Base-by-base conservation (phyloP, 2,113 vertebrate genomes). In the Mormyrus lacerda region DNA sequence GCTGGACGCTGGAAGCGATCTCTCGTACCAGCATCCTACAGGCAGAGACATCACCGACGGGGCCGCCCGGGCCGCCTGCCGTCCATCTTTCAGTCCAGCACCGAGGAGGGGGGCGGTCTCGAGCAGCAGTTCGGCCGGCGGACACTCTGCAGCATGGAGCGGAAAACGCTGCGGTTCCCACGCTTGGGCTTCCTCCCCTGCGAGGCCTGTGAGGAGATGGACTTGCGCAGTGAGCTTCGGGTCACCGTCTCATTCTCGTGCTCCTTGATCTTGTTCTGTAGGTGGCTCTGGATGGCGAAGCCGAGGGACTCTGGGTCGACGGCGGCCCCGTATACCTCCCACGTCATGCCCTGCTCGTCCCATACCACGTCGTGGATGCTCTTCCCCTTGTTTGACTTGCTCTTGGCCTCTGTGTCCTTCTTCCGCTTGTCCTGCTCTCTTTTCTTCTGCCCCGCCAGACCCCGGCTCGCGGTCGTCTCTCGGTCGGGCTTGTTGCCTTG, bases 301-400 rank as follows among this genome's bases (percentile, higher is more conserved):
- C 98, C 98, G 47, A 99, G 94, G 0, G 97, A 98, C 91, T 99
- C 98, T 0, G 97, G 97, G 93, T 99, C 98, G 0, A 99, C 94
- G 0, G 98, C 98, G 0, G 98, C 98, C 0, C 98, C 98, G 0
- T 99, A 99, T 79, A 99, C 98, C 91, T 99, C 98, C 98, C 98
- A 99, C 0, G 98, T 99, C 98, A 99, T 99, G 87, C 98, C 98
- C 91, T 99, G 98, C 88, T 99, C 98, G 0, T 99, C 98, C 98
- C 98, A 99, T 65, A 98, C 94, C 0, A 99, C 98, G 35, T 99
- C 98, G 2, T 97, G 95, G 89, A 99, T 90, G 0, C 95, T 94
- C 90, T 97, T 98, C 88, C 95, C 94, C 69, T 89, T 93, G 88
- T 95, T 96, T 51, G 96, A 95, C 91, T 96, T 94, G 45, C 39